Evolutionary conservation across 2,797 vertebrate genomes (phyloP).

Genomic region (Lerista edwardsae): DNA sequence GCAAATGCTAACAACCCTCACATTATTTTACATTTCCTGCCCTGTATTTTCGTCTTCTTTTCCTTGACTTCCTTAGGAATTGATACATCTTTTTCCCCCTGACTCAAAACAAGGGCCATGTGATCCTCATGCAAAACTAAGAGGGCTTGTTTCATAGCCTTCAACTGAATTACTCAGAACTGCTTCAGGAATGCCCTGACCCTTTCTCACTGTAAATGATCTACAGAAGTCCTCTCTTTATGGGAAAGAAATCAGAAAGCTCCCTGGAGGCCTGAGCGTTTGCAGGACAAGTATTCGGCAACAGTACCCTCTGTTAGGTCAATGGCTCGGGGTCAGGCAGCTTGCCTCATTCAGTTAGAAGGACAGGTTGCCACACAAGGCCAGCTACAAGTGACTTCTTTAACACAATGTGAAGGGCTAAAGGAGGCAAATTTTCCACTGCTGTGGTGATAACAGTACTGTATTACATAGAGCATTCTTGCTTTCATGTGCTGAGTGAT

Average conservation of each 20-base stretch:
- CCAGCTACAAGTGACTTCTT: not conserved
- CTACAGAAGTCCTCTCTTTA: not conserved
- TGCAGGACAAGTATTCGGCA: not conserved
- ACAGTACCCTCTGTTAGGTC: not conserved
- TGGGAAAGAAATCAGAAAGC: not conserved
- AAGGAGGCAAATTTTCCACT: not conserved
- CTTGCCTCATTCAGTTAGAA: not conserved
- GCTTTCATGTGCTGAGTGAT: too few species aligned
- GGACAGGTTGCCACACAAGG: not conserved
- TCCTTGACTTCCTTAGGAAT: not conserved
- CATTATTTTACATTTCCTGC: not conserved
- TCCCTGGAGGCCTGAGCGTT: not conserved
- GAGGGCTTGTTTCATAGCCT: not conserved
- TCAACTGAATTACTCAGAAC: not conserved
- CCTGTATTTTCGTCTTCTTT: not conserved
- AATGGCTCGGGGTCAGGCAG: not conserved
- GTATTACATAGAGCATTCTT: not conserved
- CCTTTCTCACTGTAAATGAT: conserved; percentile 10
- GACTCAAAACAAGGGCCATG: not conserved
- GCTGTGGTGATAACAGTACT: not conserved
- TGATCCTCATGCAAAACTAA: not conserved
- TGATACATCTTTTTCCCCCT: not conserved
- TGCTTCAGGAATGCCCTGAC: not conserved
- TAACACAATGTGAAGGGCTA: not conserved
- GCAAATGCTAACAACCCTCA: too few species aligned